phyloP scores from a whole-genome alignment of 1,140 invertebrate species.

The Bombus fervidus region DNA sequence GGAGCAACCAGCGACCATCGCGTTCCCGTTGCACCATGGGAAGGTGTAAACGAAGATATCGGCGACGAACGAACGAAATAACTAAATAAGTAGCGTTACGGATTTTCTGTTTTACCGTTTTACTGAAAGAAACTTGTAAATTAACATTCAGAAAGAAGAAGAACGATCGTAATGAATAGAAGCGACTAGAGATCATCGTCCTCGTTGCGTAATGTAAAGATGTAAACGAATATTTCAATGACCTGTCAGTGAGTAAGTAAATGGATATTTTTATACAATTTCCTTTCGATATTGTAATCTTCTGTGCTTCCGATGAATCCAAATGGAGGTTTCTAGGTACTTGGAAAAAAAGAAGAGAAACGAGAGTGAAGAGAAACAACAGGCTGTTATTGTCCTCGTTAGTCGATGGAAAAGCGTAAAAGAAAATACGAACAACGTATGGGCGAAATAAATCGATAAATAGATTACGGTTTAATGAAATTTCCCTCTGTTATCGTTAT shows the following conservation, averaged over 20 bases:
- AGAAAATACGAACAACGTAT: not conserved
- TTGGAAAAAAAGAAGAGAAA: not conserved
- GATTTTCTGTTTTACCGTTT: no score
- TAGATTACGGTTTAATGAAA: not conserved
- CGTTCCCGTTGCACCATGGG: not conserved
- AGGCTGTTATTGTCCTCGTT: not conserved
- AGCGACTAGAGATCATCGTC: not conserved
- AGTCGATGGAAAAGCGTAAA: not conserved
- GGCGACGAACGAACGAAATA: not conserved
- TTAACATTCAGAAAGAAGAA: not conserved
- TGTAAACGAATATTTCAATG: no score
- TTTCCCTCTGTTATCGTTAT: not conserved
- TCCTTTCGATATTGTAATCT: not conserved
- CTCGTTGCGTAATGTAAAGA: not conserved
- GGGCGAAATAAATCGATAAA: not conserved
- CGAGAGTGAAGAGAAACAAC: not conserved
- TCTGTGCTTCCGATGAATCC: not conserved
- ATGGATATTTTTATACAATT: not conserved
- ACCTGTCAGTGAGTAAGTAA: no score
- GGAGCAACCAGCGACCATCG: not conserved
- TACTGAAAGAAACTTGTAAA: not conserved
- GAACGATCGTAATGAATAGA: not conserved
- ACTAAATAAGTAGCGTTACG: not conserved
- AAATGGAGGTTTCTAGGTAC: no score
- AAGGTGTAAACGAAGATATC: not conserved